Evolutionary conservation across 2,888 invertebrate species (phyloP), one percentile per base, ranked within the genome.

Genomic region (Nasonovia ribisnigri): DNA sequence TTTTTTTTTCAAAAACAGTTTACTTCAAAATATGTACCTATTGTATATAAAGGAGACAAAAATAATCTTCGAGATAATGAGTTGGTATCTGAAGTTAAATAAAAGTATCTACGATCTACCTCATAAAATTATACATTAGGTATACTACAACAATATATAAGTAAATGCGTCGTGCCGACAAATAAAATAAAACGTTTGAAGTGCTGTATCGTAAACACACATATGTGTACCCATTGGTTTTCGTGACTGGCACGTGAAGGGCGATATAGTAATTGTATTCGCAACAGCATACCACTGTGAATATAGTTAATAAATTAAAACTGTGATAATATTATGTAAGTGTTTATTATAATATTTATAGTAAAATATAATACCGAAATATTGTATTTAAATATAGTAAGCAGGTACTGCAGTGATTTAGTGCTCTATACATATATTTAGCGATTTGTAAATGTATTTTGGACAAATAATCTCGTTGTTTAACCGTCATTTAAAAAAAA

Each of bases 101-200:
- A 60, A 29, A 60, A 11, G 20, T 24, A 54, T 24, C 54, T 60
- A 60, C 29, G 5, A 54, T 24, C 54, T 60, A 60, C 29, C 11
- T 60, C n/a, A 11, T 60, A 60, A 60, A 60, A 29, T 67, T n/a
- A n/a, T 67, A n/a, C n/a, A n/a, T 16, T 24, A 46, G 3, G 13
- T 24, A 26, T 24, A 29, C 43, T 84, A 46, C 29, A 46, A 86
- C 5, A 86, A 86, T 86, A 86, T 13, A 86, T 29, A 46, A 36
- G 48, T n/a, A 48, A 51, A 51, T n/a, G 20, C n/a, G 48, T 29
- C 16, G n/a, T 48, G 48, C 48, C n/a, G 20, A 51, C 46, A 48
- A 46, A 84, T 26, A n/a, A 67, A 67, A n/a, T n/a, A 42, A 84
- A 48, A 29, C n/a, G 48, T 87, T 87, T 87, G 87, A 87, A 87